phyloP scores from a whole-genome alignment of 2,113 vertebrate species.

The Zosterops hypoxanthus region DNA sequence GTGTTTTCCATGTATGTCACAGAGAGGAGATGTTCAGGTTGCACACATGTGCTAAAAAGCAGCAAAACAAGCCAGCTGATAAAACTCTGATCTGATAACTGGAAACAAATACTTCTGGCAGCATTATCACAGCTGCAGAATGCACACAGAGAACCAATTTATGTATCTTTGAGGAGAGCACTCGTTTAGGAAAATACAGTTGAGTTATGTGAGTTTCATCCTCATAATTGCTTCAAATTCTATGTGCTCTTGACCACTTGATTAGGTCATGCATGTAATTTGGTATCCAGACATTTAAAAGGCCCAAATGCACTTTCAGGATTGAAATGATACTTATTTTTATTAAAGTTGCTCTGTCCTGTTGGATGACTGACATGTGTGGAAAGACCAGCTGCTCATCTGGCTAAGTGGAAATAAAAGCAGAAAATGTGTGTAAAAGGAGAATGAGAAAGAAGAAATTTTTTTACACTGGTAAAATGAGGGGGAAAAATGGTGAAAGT shows the following conservation, averaged over 20 bases:
- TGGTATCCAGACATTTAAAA: not conserved
- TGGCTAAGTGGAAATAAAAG: not conserved
- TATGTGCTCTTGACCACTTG: not conserved
- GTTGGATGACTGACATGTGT: not conserved
- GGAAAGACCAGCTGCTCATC: not conserved
- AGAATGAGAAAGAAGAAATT: not conserved
- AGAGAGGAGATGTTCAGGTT: not conserved
- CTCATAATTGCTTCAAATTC: not conserved
- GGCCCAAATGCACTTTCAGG: not conserved
- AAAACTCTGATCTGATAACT: not conserved
- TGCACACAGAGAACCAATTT: not conserved
- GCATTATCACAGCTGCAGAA: not conserved
- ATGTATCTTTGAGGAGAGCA: not conserved
- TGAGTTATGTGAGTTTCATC: not conserved
- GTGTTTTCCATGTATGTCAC: not conserved
- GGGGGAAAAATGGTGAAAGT: fast-evolving
- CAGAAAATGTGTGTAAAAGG: not conserved
- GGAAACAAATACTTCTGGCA: not conserved
- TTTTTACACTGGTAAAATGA: not conserved
- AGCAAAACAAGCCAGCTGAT: not conserved
- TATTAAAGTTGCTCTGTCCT: not conserved
- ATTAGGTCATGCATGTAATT: not conserved
- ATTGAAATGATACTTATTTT: not conserved
- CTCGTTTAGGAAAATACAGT: not conserved
- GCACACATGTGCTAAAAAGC: not conserved